Evolutionary conservation across 1,140 invertebrate genomes (phyloP), one percentile per base, ranked within the genome.

Genomic region (Aphelenchoides besseyi): DNA sequence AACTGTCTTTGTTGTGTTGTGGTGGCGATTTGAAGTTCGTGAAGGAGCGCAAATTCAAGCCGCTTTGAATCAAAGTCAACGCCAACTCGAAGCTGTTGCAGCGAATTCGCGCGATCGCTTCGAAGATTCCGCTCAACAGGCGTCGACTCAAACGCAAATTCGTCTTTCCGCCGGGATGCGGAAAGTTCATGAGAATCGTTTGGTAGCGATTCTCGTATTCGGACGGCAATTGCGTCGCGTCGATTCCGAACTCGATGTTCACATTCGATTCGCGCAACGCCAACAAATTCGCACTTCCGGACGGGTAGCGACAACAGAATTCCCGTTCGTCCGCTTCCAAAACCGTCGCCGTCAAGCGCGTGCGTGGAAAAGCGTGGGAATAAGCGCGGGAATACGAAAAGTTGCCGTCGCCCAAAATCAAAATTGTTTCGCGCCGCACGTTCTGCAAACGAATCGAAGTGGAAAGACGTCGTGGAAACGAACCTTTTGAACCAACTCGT

Each of bases 121-220:
- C 5, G 59, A 82, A 78, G 3, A 82, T 72, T 29, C 69, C 61
- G 3, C 55, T 12, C 5, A 82, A 35, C 16, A 81, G 41, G 9
- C 37, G 35, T 35, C 74, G 41, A 33, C 75, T 74, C 36, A 62
- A 57, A 12, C 59, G 59, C 12, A 78, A 55, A 70, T 81, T 81
- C 2, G 78, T 82, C 48, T 81, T 81, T 0, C 79, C 79, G 18
- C 79, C 80, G 48, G 68, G 80, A 61, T 81, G 79, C 3, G 79
- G 79, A 55, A 81, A 81, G 35, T 81, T 81, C 79, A 82, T 79
- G 61, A 81, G 70, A 36, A 81, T 57, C 16, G 67, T 59, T 12
- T 59, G 2, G 35, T 18, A 32, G 32, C 23, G 36, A 36, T 16
- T 16, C 28, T 61, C 74, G 29, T 18, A 70, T 26, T 54, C 32